Evolutionary conservation across 2,113 vertebrate species (phyloP), one percentile per base, ranked within the genome.

Genomic region (Nipponia nippon): DNA sequence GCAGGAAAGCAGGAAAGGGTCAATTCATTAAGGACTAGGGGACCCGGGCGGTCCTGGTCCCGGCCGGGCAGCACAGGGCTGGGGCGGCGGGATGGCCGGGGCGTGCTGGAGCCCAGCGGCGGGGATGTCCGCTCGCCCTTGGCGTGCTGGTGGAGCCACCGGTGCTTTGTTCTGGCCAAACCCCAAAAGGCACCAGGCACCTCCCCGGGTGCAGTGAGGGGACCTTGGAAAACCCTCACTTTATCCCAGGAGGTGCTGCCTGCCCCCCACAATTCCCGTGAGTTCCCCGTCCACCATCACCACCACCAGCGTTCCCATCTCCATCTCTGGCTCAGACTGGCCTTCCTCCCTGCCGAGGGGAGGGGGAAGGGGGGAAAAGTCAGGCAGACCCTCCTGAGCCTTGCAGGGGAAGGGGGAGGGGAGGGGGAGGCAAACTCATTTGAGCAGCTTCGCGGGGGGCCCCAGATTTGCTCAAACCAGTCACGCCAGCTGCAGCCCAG

Each of bases 1-100:
- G 91, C 47, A 69, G 94, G 85, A 62, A 96, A 96, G 91, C 92
- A 96, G 96, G 95, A 98, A 97, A 90, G 96, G 95, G 94, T 91
- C 96, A 95, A 95, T 97, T 96, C 91, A 90, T 96, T 96, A 97
- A 93, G 82, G 90, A 85, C 66, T 36, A 53, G 56, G 63, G 70
- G 27, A 90, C 34, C 19, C 19, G 4, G 2, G 22, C 0, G 0
- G 46, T 34, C 69, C 50, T 1, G 2, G 52, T 34, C 69, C 50
- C 1, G 2, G 52, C 14, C 0, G 1, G 70, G 76, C 76, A 78
- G 46, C 16, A 22, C 8, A 3, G n/a, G 44, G 77, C 40, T 14
- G 66, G 65, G 66, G 71, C 50, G 3, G 2, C 6, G 17, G 76
- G 46, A 66, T 16, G 36, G 56, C 59, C 3, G 4, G 13, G 23